A percentile compares a stretch with the other conserved stretches of the same genome.
Evolutionary conservation across 2,888 invertebrate genomes (phyloP).

Genomic region (Desoria tigrina): DNA sequence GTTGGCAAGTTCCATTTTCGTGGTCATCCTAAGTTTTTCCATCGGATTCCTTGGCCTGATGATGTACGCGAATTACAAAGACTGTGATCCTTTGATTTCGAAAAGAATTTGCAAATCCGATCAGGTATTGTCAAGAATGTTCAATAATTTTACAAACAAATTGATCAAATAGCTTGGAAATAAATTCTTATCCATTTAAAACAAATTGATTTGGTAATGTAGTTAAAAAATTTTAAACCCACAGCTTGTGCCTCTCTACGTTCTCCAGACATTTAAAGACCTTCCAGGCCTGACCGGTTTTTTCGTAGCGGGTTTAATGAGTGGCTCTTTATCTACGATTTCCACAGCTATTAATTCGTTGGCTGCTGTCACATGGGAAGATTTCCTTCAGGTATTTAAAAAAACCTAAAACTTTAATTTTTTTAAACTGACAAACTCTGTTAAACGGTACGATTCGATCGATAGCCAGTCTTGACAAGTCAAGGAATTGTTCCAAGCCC

Average conservation of each 20-base stretch:
- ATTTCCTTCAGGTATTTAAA: conserved; percentile 65
- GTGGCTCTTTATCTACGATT: conserved; percentile 85
- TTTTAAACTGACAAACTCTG: conserved; percentile 57
- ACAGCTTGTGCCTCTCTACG: conserved; percentile 60
- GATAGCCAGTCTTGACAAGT: background rate
- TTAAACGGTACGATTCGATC: conserved; percentile 35
- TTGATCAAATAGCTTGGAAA: background rate
- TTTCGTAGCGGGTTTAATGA: conserved; percentile 86
- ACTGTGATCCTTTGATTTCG: conserved; percentile 75
- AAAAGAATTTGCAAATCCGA: conserved; percentile 68
- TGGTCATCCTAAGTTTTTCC: conserved; percentile 69
- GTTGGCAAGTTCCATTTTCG: conserved; percentile 79
- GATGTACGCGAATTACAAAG: conserved; percentile 78
- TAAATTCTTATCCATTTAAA: background rate
- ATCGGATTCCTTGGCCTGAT: conserved; percentile 76
- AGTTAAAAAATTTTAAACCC: too few relatives aligned
- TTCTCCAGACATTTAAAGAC: conserved; percentile 62
- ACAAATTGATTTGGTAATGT: too few relatives aligned
- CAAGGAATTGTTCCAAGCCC: background rate
- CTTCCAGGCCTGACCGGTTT: conserved; percentile 80
- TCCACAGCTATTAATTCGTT: conserved; percentile 87
- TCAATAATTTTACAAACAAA: conserved; percentile 1
- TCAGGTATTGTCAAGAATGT: conserved; percentile 61
- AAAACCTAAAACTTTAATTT: background rate
- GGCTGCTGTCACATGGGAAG: conserved; percentile 85